Base-by-base conservation (phyloP, 1,140 invertebrate genomes). In the Drosophila lowei region DNA sequence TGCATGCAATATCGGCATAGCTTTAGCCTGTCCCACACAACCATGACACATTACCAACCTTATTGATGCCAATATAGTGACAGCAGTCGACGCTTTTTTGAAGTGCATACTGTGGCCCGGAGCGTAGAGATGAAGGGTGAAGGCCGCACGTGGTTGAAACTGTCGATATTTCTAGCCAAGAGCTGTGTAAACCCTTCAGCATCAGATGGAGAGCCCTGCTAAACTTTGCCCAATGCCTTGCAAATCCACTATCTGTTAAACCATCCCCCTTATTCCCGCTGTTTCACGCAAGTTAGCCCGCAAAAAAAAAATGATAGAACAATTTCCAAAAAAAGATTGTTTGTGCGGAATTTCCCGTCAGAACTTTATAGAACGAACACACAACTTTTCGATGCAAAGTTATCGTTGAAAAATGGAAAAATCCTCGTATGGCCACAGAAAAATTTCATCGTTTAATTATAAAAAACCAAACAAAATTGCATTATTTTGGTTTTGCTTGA, bases 141-240 rank as follows among this genome's bases (percentile, higher is more conserved):
- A 48, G 46, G 46, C 13, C 46, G 46, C 11, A 6, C 13, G 16
- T 6, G 16, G 5, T 18, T 30, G 8, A 30, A 30, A 3, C 3
- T 9, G 2, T 48, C 11, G 18, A 21, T 47, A 3, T 11, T 23
- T 48, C 13, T 13, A 13, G 34, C 3, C 42, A 52, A 80, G 72
- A 56, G 77, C 72, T 57, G 18, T 9, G 46, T 42, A 76, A 76
- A 63, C 72, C 80, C 72, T 4, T 3, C 34, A 13, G 34, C 4
- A 4, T 4, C 34, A 5, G 34, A 11, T 38, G 11, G 34, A 38
- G 34, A 13, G 34, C 34, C 5, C 34, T 25, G 23, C 6, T 25
- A 6, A 15, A n/a, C 47, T 25, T 21, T 49, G 21, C 6, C 47
- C 13, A 2, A 48, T 21, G 47, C 7, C 13, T 11, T 6, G 3